Evolutionary conservation across 2,113 vertebrate species (phyloP).

Genomic region (Sinocyclocheilus rhinocerous): DNA sequence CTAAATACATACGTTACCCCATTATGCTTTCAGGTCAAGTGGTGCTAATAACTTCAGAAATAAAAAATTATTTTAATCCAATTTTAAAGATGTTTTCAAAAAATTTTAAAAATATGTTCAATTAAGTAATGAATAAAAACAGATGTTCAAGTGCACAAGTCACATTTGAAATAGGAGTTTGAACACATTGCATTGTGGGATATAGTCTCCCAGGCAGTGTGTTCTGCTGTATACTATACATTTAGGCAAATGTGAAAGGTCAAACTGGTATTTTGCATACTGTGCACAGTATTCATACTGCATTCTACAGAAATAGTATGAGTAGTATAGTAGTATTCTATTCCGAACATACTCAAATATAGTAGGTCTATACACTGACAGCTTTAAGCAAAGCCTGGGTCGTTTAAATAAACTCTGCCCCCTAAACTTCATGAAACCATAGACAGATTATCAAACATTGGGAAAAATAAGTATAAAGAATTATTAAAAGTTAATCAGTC

Average conservation of each 20-base stretch:
- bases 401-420: slow-evolving; percentile 14
- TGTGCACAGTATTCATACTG: not conserved
- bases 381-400: not conserved
- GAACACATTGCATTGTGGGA: not conserved
- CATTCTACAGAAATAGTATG: slow-evolving; percentile 12
- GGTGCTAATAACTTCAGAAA: not conserved
- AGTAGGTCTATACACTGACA: not conserved
- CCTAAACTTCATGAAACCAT: not conserved
- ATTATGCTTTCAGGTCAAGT: not conserved
- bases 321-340: not conserved
- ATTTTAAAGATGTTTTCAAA: not conserved
- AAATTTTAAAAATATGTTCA: not conserved
- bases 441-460: slow-evolving; percentile 17
- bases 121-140: not conserved
- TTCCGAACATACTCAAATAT: slow-evolving; percentile 23
- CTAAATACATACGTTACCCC: not conserved
- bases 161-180: not conserved
- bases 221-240: not conserved
- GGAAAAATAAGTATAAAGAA: slow-evolving; percentile 26
- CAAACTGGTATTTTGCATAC: not conserved
- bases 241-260: not conserved
- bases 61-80: not conserved
- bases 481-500: slow-evolving; percentile 12
- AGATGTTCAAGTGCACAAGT: not conserved
- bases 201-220: not conserved